These are phyloP conservation scores for Chaetodon auriga DNA, from an alignment of 2,113 vertebrate species.

Conservation along the genomic window DNA sequence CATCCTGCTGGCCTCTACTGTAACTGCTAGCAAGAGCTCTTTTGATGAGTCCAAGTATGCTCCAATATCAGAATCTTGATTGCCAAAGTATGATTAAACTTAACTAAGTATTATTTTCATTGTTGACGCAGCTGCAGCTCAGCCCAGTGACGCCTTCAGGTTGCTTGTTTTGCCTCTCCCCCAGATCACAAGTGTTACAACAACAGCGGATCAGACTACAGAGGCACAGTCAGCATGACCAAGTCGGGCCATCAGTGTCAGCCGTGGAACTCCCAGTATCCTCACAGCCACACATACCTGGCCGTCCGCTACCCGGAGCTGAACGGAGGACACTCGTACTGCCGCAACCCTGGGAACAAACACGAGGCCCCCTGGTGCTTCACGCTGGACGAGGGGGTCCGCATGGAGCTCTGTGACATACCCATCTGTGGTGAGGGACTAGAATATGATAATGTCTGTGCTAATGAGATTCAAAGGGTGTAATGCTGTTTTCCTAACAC, in stretches of 20 bases:
- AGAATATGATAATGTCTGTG: neutral
- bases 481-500: too few species aligned
- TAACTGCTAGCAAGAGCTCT: neutral
- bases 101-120: neutral
- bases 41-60: neutral
- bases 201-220: slow-evolving; percentile 92
- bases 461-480: neutral
- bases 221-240: slow-evolving; percentile 94
- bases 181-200: slow-evolving; percentile 98
- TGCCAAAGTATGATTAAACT: neutral
- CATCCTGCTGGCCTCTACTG: neutral
- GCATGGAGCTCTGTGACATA: slow-evolving; percentile 95
- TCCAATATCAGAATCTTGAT: neutral
- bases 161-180: neutral
- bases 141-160: neutral
- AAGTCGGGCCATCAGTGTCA: slow-evolving; percentile 96
- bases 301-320: slow-evolving; percentile 92
- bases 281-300: slow-evolving; percentile 94
- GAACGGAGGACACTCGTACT: slow-evolving; percentile 97
- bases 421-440: slow-evolving; percentile 89
- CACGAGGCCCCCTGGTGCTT: slow-evolving; percentile 98
- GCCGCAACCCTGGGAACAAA: slow-evolving; percentile 96
- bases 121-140: neutral
- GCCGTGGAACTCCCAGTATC: slow-evolving; percentile 99
- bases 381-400: slow-evolving; percentile 95